Base-by-base conservation (phyloP, 2,113 vertebrate genomes). In the Aptenodytes forsteri region DNA sequence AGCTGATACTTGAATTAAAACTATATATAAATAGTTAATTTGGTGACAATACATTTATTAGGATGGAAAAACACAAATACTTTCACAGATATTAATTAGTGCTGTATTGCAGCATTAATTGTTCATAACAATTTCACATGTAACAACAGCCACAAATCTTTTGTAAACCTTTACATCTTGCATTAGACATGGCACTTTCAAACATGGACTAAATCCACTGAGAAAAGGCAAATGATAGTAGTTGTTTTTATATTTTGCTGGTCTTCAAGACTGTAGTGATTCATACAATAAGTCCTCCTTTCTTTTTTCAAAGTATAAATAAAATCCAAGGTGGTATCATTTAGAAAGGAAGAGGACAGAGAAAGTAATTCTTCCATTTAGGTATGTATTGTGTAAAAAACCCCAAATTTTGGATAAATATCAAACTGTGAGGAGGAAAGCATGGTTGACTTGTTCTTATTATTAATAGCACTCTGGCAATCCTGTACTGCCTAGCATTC, bases 21-120 rank as follows among this genome's bases (percentile, higher is more conserved):
- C 38, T 83, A 83, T 16, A 65, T 71, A 70, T 70, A 95, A 96
- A 96, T 46, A 81, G 65, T 32, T 79, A 88, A 89, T 87, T 84
- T 73, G 86, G 50, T 71, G 55, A 78, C 55, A 93, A 66, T 46
- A 42, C 26, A 61, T 36, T 91, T 42, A 89, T 54, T 54, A 56
- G 66, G 49, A 44, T 58, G 15, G 86, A 92, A 75, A 94, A 95
- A 7, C 56, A 50, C 9, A 93, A 96, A 96, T 76, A 78, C 13
- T 91, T 58, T 21, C 20, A 79, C 46, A 84, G 89, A 42, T 86
- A 88, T 59, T 55, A 85, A 90, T 90, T 55, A 55, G 25, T 49
- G 40, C 34, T 67, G 9, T 84, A 62, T 11, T 40, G 90, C 49
- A 95, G 67, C 3, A 6, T 73, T 86, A 86, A 80, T 36, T 64